These are phyloP conservation scores for Trematocara zebra DNA, from an alignment of 2,113 vertebrate genomes.

Conservation along the genomic window DNA sequence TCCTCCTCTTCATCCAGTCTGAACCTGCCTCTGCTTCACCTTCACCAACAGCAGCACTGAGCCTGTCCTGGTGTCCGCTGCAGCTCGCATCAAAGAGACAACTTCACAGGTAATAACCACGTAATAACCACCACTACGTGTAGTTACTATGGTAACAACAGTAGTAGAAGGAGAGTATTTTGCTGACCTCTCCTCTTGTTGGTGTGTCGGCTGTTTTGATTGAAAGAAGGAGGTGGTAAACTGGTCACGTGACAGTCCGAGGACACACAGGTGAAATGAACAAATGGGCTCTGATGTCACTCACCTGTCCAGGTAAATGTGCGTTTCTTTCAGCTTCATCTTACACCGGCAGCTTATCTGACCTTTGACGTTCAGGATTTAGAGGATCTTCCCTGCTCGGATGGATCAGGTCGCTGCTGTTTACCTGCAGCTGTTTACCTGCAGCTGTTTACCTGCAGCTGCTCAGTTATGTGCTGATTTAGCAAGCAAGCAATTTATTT, in stretches of 20 bases:
- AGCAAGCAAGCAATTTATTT: too few species aligned
- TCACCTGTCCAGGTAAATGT: not conserved
- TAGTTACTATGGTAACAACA: not conserved
- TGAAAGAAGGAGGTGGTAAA: not conserved
- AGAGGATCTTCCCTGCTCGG: not conserved
- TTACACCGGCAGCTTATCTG: not conserved
- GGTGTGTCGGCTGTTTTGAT: accelerated
- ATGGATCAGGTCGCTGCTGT: not conserved
- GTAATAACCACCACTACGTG: not conserved
- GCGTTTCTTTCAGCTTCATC: not conserved
- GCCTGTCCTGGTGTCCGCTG: not conserved
- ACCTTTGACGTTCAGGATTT: not conserved
- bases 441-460: too few species aligned
- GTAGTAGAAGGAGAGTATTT: not conserved
- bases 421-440: not conserved
- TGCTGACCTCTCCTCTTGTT: not conserved
- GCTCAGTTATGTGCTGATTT: not conserved
- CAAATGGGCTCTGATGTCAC: accelerated
- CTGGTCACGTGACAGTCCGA: not conserved
- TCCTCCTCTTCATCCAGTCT: not conserved
- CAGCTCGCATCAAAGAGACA: not conserved
- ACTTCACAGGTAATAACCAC: not conserved
- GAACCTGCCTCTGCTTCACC: not conserved
- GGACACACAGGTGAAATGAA: not conserved
- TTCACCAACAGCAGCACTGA: not conserved